Conservation (phyloP, 2,888 invertebrate species). For the Dryocosmus kuriphilus region DNA sequence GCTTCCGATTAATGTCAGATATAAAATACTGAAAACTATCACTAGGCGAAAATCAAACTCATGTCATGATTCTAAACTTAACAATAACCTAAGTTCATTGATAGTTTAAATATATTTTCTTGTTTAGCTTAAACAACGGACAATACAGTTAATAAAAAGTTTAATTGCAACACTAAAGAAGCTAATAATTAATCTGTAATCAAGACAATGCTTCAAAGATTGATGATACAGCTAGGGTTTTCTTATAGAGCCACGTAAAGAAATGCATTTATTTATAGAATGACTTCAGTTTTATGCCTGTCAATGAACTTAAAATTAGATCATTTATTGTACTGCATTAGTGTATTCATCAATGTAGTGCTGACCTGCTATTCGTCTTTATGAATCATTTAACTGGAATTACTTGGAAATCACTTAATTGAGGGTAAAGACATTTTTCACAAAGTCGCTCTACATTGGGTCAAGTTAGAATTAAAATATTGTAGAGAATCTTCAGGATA, state of each 20-base stretch:
- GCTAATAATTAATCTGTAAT: neutral
- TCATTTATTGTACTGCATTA: constrained; percentile 4
- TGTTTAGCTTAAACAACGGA: neutral
- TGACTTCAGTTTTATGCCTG: neutral
- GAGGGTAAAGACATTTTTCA: neutral
- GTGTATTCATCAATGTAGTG: constrained; percentile 7
- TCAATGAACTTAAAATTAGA: constrained; percentile 23
- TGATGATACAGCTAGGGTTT: neutral
- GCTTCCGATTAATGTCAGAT: constrained; percentile 51
- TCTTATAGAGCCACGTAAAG: neutral
- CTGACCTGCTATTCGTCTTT: constrained; percentile 6
- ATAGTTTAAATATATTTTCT: neutral
- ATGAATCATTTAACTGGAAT: neutral
- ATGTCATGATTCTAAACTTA: constrained; percentile 21
- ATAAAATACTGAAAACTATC: constrained; percentile 44
- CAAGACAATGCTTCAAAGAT: neutral
- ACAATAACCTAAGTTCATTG: constrained; percentile 8
- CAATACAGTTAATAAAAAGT: neutral
- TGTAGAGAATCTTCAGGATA: constrained; percentile 1
- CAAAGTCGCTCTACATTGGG: neutral
- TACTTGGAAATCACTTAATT: constrained; percentile 12
- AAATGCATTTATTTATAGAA: constrained; percentile 12
- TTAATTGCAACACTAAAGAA: neutral
- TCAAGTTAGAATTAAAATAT: neutral
- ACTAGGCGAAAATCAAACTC: neutral